Percentiles rank a stretch among this genome's conserved stretches.
Conservation (phyloP, 2,888 invertebrate genomes). For the Xanthorhoe designata region DNA sequence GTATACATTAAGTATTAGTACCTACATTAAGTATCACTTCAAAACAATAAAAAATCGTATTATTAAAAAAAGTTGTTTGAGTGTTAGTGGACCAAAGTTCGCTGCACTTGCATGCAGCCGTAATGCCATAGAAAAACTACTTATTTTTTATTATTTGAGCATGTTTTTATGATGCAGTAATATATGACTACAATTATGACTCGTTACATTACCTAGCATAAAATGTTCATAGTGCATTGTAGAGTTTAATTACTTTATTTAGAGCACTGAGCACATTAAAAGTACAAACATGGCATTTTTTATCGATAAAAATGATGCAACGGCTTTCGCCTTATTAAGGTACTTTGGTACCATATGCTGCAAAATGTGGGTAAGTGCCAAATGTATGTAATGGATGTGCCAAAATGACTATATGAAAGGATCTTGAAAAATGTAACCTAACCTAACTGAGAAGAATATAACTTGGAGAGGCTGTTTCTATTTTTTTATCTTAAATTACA, state of each 20-base stretch:
- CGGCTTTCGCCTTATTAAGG: too few species aligned
- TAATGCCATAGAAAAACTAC: too few species aligned
- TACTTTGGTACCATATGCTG: neutral
- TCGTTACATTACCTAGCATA: neutral
- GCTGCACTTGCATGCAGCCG: too few species aligned
- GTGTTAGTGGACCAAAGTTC: too few species aligned
- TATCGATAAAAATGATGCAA: neutral
- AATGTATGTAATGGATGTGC: neutral
- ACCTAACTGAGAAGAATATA: too few species aligned
- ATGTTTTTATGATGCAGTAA: too few species aligned
- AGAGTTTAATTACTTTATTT: neutral
- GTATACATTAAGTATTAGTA: too few species aligned
- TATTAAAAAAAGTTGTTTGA: too few species aligned
- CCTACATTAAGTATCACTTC: too few species aligned
- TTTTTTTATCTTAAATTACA: neutral
- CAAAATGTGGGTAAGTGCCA: neutral
- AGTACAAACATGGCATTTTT: neutral
- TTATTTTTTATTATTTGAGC: too few species aligned
- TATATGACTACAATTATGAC: neutral
- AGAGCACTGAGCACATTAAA: neutral
- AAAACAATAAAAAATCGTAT: too few species aligned
- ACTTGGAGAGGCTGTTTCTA: neutral
- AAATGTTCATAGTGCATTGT: constrained; percentile 1
- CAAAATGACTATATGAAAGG: neutral
- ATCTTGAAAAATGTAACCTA: neutral